Evolutionary conservation across 2,888 invertebrate species (phyloP), one percentile per base, ranked within the genome.

Genomic region (Cataglyphis livida): DNA sequence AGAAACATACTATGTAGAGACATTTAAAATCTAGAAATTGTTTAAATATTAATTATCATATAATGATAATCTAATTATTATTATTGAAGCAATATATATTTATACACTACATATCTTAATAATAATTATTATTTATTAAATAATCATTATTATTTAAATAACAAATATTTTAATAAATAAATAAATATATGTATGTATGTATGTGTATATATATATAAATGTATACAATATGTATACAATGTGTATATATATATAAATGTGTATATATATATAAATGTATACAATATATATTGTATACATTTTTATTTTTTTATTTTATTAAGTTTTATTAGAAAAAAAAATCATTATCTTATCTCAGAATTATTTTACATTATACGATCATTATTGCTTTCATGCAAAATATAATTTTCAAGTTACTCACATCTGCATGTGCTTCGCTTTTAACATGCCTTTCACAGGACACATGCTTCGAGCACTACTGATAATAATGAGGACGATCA

Each of bases 391-490:
- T 84, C n/a, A 5, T 18, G 44, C 28, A 28, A 3, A 54, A 66
- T 41, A 57, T 74, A 21, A 70, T 65, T 71, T 78, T 15, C 6
- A 51, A 76, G 18, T 89, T 28, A 86, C 54, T 89, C 78, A 84
- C 71, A 41, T 84, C 71, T 51, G 88, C 83, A 90, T 48, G 84
- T 82, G 73, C 84, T 82, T 88, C 88, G 87, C 85, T 87, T 87
- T 82, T 84, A 86, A 84, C 83, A 48, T 68, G 81, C 83, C 48
- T 51, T 51, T 73, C 81, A 7, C 82, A 91, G 90, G 86, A n/a
- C 76, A 87, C 68, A 54, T 68, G 38, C 59, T 62, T 68, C 61
- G 68, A 51, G 64, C 64, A 81, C 79, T 57, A 70, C 73, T 48
- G 62, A 81, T 68, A 82, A 65, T 51, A 59, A 82, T 38, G 81